These are phyloP conservation scores for Lasiurus borealis DNA, from an alignment of 2,113 vertebrate genomes.

Conservation along the genomic window DNA sequence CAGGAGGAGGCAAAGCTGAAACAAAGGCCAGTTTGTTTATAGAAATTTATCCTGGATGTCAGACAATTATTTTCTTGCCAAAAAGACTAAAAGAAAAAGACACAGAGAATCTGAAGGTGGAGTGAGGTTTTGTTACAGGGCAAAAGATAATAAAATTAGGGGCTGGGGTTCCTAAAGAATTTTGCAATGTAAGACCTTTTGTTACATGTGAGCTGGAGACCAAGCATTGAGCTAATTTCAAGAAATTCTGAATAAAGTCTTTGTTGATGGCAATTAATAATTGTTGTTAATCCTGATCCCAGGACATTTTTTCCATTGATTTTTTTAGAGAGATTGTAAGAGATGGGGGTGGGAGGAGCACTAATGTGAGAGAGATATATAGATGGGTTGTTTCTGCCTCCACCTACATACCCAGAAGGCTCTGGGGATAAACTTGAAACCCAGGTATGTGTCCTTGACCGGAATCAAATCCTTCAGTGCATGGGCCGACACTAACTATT, in stretches of 20 bases:
- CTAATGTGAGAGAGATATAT: no score
- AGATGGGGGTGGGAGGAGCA: rapidly evolving
- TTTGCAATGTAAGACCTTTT: no score
- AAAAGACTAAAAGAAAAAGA: background rate
- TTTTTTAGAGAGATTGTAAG: no score
- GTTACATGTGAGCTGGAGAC: background rate
- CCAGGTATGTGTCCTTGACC: no score
- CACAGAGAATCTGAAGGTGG: background rate
- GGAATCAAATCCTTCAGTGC: no score
- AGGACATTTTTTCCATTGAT: no score
- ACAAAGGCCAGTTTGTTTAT: background rate
- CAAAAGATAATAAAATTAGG: background rate
- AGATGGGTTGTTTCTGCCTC: no score
- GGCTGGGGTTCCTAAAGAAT: background rate
- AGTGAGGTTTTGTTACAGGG: background rate
- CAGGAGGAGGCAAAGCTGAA: background rate
- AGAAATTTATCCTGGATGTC: background rate
- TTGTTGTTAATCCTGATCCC: no score
- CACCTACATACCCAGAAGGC: no score
- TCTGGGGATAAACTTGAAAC: no score
- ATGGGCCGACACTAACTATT: no score
- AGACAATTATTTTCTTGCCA: background rate
- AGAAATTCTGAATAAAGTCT: background rate
- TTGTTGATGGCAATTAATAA: background rate
- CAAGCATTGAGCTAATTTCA: background rate